A percentile compares a stretch with the other conserved stretches of the same genome.
phyloP scores from a whole-genome alignment of 92 coral and sea anemone genomes.

The Porites rus region DNA sequence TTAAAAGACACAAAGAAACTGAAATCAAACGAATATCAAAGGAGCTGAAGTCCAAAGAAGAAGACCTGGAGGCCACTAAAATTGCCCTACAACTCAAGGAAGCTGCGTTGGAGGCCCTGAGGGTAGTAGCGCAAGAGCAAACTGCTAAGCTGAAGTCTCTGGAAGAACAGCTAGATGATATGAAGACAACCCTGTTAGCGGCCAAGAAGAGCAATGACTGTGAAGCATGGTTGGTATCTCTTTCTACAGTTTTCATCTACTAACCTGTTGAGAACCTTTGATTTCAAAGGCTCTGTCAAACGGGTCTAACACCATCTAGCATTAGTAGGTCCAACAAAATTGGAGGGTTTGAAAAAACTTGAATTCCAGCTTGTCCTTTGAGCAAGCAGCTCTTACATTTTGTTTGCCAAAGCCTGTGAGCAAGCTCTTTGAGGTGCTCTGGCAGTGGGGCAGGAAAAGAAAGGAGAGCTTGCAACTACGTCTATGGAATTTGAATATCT shows the following conservation, averaged over 20 bases:
- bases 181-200: background rate
- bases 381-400: too few species aligned
- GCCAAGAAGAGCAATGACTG: background rate
- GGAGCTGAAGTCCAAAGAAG: constrained; percentile 76
- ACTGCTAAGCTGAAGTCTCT: constrained; percentile 47
- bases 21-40: constrained; percentile 76
- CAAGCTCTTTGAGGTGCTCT: too few species aligned
- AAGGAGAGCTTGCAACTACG: too few species aligned
- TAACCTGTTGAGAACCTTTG: too few species aligned
- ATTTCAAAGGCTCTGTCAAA: too few species aligned
- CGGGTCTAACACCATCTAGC: too few species aligned
- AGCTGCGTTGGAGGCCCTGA: constrained; percentile 57
- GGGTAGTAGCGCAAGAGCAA: constrained; percentile 36
- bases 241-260: background rate
- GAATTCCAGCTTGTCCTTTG: too few species aligned
- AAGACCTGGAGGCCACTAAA: constrained; percentile 44
- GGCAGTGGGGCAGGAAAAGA: too few species aligned
- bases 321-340: too few species aligned
- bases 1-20: constrained; percentile 79
- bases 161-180: constrained; percentile 47
- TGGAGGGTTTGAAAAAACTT: too few species aligned
- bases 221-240: constrained; percentile 21
- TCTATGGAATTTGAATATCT: too few species aligned
- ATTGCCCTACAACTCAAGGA: constrained; percentile 56
- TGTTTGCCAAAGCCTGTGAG: too few species aligned